Evolutionary conservation across 2,797 vertebrate genomes (phyloP).

Genomic region (Gobionotothen gibberifrons): DNA sequence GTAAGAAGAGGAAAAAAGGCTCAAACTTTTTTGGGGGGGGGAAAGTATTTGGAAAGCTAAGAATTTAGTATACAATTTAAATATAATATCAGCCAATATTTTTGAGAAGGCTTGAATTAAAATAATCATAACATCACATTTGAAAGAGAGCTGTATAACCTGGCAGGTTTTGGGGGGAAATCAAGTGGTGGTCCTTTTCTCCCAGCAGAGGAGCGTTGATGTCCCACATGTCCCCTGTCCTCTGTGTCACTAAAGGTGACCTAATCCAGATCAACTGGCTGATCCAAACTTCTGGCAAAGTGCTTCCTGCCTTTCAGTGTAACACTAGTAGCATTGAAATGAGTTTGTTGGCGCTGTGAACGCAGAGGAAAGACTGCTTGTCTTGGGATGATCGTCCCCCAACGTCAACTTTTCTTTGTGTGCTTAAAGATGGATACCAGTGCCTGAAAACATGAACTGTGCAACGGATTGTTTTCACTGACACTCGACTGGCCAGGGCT

Average conservation of each 20-base stretch:
- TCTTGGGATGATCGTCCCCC: neutral
- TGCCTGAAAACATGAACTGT: conserved; percentile 61
- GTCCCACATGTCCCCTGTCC: no score
- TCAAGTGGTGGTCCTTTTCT: neutral
- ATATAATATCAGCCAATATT: neutral
- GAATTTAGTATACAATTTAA: neutral
- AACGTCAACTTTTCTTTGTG: neutral
- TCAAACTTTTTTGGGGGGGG: neutral
- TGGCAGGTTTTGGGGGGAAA: neutral
- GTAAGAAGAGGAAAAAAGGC: neutral
- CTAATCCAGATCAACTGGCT: neutral
- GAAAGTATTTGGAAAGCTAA: neutral
- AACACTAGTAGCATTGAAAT: neutral
- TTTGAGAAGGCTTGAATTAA: conserved; percentile 10
- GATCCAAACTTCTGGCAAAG: neutral
- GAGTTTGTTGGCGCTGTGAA: neutral
- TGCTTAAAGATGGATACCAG: conserved; percentile 25
- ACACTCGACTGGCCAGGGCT: conserved; percentile 16
- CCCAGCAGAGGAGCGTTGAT: neutral
- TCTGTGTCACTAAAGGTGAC: neutral
- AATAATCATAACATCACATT: neutral
- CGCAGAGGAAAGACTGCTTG: neutral
- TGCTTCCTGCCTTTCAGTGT: neutral
- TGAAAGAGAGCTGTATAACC: neutral
- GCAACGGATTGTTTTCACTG: neutral